Conservation (phyloP, 2,797 vertebrate genomes). For the Rachycentron canadum region DNA sequence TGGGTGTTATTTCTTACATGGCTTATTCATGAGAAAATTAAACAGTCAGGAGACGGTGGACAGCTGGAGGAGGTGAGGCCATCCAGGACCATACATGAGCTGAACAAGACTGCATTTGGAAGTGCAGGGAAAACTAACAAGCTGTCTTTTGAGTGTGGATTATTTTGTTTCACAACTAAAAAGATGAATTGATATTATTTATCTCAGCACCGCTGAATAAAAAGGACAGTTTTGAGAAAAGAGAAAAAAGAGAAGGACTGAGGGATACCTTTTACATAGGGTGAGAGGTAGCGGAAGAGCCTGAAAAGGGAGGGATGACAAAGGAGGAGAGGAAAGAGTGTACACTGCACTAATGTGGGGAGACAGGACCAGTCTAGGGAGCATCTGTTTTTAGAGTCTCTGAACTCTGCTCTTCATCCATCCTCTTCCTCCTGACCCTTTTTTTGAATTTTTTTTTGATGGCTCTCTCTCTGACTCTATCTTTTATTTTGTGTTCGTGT, state of each 20-base stretch:
- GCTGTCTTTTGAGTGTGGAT: not conserved
- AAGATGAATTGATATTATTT: not conserved
- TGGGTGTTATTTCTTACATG: conserved; percentile 1
- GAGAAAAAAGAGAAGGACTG: not conserved
- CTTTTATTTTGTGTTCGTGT: conserved; percentile 22
- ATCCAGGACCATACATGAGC: not conserved
- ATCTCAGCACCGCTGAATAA: not conserved
- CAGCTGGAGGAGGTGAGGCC: not conserved
- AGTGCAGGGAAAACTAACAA: not conserved
- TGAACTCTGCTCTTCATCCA: conserved; percentile 50
- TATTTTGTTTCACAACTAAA: not conserved
- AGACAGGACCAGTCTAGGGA: conserved; percentile 73
- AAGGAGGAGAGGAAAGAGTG: conserved; percentile 37
- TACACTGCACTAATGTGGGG: conserved; percentile 74
- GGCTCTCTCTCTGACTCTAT: conserved; percentile 24
- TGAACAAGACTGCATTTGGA: conserved; percentile 3
- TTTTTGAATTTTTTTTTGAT: conserved; percentile 1
- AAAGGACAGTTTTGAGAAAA: not conserved
- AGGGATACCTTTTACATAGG: conserved; percentile 19
- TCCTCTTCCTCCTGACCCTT: conserved; percentile 44
- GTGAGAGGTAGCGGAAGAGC: conserved; percentile 25
- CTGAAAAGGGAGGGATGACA: conserved; percentile 18
- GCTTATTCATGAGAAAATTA: conserved; percentile 16
- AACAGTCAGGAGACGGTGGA: not conserved
- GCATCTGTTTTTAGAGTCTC: conserved; percentile 77